Percentiles rank a stretch among this genome's conserved stretches.
These are phyloP conservation scores for Geococcyx californianus DNA, from an alignment of 2,113 vertebrate genomes.

Conservation along the genomic window DNA sequence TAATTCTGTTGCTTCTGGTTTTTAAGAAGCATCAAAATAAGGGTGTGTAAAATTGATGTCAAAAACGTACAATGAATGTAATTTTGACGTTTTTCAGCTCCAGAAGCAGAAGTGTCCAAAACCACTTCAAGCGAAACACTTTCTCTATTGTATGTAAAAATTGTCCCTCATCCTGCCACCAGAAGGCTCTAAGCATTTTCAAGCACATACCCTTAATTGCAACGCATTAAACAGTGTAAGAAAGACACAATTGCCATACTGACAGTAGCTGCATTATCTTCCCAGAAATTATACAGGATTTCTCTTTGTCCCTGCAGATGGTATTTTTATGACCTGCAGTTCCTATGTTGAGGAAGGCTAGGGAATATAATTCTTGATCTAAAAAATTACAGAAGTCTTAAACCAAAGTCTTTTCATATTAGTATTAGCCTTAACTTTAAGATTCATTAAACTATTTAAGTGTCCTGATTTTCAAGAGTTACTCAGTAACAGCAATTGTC, in stretches of 20 bases:
- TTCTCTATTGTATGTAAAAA: neutral
- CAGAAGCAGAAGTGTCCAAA: neutral
- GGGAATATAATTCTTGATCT: neutral
- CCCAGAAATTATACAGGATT: neutral
- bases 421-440: neutral
- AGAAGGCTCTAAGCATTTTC: constrained; percentile 12
- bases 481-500: neutral
- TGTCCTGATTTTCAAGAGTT: neutral
- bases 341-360: neutral
- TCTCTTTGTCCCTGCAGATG: constrained; percentile 26
- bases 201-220: constrained; percentile 11
- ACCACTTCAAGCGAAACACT: neutral
- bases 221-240: neutral
- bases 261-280: neutral
- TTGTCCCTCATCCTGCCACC: neutral
- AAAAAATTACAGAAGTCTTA: neutral
- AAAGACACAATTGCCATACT: neutral
- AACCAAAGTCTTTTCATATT: neutral
- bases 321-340: constrained; percentile 26
- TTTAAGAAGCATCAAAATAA: neutral
- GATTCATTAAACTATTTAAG: neutral
- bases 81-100: neutral
- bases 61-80: neutral
- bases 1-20: neutral
- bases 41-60: neutral